phyloP scores from a whole-genome alignment of 2,888 invertebrate genomes.

The Brenthis ino region DNA sequence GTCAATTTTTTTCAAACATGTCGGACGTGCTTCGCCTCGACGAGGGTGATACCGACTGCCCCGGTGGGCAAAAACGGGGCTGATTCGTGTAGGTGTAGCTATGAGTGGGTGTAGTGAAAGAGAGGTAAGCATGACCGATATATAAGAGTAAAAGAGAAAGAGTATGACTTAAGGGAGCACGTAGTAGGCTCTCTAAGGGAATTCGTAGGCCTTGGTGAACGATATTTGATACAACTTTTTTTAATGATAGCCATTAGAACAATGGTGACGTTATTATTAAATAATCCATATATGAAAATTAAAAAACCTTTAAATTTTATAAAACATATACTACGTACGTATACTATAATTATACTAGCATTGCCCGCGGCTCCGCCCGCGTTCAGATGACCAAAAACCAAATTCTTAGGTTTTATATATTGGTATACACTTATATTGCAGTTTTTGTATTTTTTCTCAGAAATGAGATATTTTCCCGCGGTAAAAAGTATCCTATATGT shows the following conservation, averaged over 20 bases:
- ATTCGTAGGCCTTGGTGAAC: conserved; percentile 71
- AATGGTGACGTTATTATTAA: not conserved
- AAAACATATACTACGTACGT: too few relatives aligned
- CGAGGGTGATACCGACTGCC: conserved; percentile 63
- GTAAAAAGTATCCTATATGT: too few relatives aligned
- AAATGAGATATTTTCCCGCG: too few relatives aligned
- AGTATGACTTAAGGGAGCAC: conserved; percentile 53
- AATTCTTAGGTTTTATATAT: too few relatives aligned
- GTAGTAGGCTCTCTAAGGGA: conserved; percentile 64
- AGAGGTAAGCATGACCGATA: conserved; percentile 43
- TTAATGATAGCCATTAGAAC: conserved; percentile 23
- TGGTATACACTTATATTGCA: too few relatives aligned
- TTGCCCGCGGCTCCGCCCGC: too few relatives aligned
- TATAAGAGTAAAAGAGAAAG: conserved; percentile 46
- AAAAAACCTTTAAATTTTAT: too few relatives aligned
- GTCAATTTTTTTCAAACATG: conserved; percentile 25
- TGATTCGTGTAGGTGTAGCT: conserved; percentile 55
- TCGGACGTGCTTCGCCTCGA: conserved; percentile 49
- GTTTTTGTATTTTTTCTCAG: too few relatives aligned
- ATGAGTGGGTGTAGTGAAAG: conserved; percentile 69
- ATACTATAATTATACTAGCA: too few relatives aligned
- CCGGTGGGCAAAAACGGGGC: conserved; percentile 55
- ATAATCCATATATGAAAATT: not conserved
- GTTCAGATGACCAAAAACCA: too few relatives aligned
- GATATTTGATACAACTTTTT: conserved; percentile 33